These are phyloP conservation scores for Isichthys henryi DNA, from an alignment of 2,113 vertebrate species.

Conservation along the genomic window DNA sequence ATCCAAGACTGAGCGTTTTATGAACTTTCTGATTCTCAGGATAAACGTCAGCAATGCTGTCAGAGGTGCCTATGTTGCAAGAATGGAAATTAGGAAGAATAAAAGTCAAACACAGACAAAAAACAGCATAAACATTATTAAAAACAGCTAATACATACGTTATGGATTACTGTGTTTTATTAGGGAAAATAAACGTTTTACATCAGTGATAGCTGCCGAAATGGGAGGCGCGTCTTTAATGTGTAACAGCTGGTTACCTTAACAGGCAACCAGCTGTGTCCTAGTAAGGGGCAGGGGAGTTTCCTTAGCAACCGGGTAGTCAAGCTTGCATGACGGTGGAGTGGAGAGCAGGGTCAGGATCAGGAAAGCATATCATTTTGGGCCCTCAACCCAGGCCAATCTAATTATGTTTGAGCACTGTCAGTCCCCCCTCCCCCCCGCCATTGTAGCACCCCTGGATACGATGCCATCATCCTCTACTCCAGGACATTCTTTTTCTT, in stretches of 20 bases:
- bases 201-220: constrained; percentile 49
- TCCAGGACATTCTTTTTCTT: neutral
- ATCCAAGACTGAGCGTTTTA: neutral
- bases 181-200: constrained; percentile 58
- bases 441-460: neutral
- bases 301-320: neutral
- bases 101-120: neutral
- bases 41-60: neutral
- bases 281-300: neutral
- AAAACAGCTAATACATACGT: constrained; percentile 33
- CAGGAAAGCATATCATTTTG: neutral
- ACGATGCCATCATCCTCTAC: neutral
- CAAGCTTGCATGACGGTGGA: too few species aligned
- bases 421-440: too few species aligned
- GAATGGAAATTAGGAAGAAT: neutral
- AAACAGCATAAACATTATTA: constrained; percentile 35
- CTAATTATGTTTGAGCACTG: neutral
- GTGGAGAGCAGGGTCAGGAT: neutral
- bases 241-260: constrained; percentile 44
- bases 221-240: constrained; percentile 46
- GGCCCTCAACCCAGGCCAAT: neutral
- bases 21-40: neutral
- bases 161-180: constrained; percentile 39
- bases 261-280: constrained; percentile 1
- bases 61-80: neutral